Evolutionary conservation across 2,797 vertebrate genomes (phyloP), one percentile per base, ranked within the genome.

Genomic region (Sebastolobus altivelis): DNA sequence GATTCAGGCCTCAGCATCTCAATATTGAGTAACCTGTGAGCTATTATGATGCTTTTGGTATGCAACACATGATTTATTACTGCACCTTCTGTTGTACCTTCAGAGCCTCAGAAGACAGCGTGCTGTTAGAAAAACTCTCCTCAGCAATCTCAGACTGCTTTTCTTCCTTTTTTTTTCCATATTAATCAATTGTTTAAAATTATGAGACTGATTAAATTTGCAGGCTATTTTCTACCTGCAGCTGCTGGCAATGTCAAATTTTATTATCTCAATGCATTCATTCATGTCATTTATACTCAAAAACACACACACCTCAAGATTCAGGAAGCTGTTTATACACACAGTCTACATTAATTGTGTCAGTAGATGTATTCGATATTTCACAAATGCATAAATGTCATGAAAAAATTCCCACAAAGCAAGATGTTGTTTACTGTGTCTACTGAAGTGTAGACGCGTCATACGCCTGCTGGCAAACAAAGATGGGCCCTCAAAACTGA

Each of bases 51-150:
- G 77, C 79, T 81, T 92, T 89, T 83, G 82, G 46, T 89, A 75
- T 84, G 84, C 78, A 77, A 73, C 83, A 70, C 84, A 90, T 89
- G 87, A 92, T 93, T 88, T 92, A 91, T 91, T 90, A 72, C 87
- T 85, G 81, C 80, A 69, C 84, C 84, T 84, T 88, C 90, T 90
- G 91, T 85, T 87, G 76, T 56, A 61, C 61, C 85, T 63, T 60
- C 81, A 75, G 68, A 84, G 63, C 63, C 66, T 73, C 37, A 22
- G 61, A 80, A 80, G 72, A 76, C 54, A 11, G 12, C 10, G 3
- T 29, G 72, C 70, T 69, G 54, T 74, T 65, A 29, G 60, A 85
- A 35, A 84, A 86, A 79, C 70, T 74, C 63, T 77, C 40, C 52
- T 65, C 40, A 70, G 72, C 59, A 90, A 85, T 82, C 38, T 61